A percentile compares a stretch with the other conserved stretches of the same genome.
These are phyloP conservation scores for Neogale vison DNA, from an alignment of 2,113 vertebrate genomes.

Conservation along the genomic window DNA sequence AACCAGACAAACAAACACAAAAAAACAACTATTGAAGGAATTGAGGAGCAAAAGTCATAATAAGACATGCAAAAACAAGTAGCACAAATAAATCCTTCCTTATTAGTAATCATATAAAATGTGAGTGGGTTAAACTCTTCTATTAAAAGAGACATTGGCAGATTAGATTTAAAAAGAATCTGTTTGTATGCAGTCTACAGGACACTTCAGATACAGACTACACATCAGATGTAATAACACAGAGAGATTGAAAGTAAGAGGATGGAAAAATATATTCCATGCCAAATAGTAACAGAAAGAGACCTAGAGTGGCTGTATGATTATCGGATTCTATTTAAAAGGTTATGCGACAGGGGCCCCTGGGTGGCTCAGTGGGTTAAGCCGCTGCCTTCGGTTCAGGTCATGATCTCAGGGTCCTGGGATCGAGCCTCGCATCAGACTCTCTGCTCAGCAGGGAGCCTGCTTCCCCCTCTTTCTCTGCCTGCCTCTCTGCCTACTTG, in stretches of 20 bases:
- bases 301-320: background rate
- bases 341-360: background rate
- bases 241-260: background rate
- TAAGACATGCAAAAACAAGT: background rate
- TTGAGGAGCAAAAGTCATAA: background rate
- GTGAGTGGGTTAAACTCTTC: background rate
- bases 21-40: background rate
- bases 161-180: background rate
- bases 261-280: background rate
- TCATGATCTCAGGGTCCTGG: no score
- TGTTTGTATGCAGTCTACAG: background rate
- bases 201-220: background rate
- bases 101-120: background rate
- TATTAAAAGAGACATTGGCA: background rate
- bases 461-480: no score
- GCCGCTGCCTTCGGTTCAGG: no score
- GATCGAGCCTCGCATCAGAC: no score
- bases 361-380: no score
- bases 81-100: background rate
- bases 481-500: no score
- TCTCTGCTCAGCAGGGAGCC: no score
- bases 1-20: no score
- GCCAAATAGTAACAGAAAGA: background rate
- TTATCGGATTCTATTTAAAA: background rate
- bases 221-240: background rate